These are phyloP conservation scores for Pachypanchax playfairii DNA, from an alignment of 2,113 vertebrate species.

Conservation along the genomic window DNA sequence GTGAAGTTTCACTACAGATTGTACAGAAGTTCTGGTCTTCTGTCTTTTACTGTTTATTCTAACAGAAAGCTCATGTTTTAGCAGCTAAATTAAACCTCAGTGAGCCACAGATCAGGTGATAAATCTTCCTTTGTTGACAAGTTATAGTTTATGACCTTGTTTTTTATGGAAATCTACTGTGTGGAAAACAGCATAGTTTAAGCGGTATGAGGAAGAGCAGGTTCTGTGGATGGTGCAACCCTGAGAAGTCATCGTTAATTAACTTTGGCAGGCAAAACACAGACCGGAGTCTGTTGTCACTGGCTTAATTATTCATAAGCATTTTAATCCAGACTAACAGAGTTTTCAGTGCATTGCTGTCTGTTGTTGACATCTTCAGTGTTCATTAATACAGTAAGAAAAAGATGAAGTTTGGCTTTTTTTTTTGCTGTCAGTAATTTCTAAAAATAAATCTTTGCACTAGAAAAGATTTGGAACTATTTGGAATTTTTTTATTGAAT, in stretches of 20 bases:
- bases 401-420: too few species aligned
- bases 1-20: not conserved
- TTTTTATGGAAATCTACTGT: not conserved
- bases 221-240: not conserved
- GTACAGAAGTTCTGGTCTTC: not conserved
- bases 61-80: conserved; percentile 12
- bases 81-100: conserved; percentile 7
- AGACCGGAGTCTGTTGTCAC: not conserved
- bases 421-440: too few species aligned
- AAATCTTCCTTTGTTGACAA: not conserved
- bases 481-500: not conserved
- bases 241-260: not conserved
- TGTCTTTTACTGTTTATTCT: conserved; percentile 5
- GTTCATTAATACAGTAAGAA: not conserved
- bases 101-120: not conserved
- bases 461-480: too few species aligned
- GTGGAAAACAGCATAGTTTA: too few species aligned
- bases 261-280: not conserved
- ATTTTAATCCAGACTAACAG: not conserved
- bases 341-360: not conserved
- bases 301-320: not conserved
- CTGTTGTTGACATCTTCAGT: not conserved
- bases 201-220: conserved; percentile 4
- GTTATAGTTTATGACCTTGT: not conserved
- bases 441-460: too few species aligned